Base-by-base conservation (phyloP, 2,113 vertebrate genomes). In the Ibidorhyncha struthersii region DNA sequence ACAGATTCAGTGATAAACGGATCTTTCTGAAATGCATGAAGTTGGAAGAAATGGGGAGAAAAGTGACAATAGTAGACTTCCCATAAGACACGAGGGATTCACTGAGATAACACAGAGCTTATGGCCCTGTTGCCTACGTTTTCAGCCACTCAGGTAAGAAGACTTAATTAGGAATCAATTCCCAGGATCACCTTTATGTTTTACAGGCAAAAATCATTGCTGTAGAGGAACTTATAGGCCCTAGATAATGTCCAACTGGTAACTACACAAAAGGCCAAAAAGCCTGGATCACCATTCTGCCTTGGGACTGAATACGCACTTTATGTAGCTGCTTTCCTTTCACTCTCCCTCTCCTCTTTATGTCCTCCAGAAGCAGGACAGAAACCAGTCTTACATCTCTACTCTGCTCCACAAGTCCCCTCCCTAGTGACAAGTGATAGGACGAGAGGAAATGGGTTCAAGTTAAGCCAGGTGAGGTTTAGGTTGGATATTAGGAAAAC, bases 61-160 rank as follows among this genome's bases (percentile, higher is more conserved):
- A 87, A 61, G 22, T 71, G 25, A 14, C 30, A 22, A 6, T 58
- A 36, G 21, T 4, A 65, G 26, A 56, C 20, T 73, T 91, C 29
- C 13, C 38, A 22, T 38, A 50, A 61, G 22, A 61, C 40, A 7
- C 12, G 32, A 77, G 22, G 59, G 9, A 81, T 25, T 4, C 38
- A 81, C 0, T 1, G 8, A 50, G 6, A 47, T 12, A 41, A 4
- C 29, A 32, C 7, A 36, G 10, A 58, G 21, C 5, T 84, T 19
- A 29, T 63, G 29, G 52, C 14, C 40, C 12, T 49, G 34, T 43
- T 63, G 47, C 8, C 6, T 19, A 27, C 9, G 13, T 50, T 80
- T 83, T 80, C 32, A 50, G 30, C 4, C 32, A 34, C 8, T 23
- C 30, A 10, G 36, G 29, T 41, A 50, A 80, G 53, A 81, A 27